A percentile compares a stretch with the other conserved stretches of the same genome.
These are phyloP conservation scores for Perca schrenkii DNA, from an alignment of 2,113 vertebrate species.

Conservation along the genomic window DNA sequence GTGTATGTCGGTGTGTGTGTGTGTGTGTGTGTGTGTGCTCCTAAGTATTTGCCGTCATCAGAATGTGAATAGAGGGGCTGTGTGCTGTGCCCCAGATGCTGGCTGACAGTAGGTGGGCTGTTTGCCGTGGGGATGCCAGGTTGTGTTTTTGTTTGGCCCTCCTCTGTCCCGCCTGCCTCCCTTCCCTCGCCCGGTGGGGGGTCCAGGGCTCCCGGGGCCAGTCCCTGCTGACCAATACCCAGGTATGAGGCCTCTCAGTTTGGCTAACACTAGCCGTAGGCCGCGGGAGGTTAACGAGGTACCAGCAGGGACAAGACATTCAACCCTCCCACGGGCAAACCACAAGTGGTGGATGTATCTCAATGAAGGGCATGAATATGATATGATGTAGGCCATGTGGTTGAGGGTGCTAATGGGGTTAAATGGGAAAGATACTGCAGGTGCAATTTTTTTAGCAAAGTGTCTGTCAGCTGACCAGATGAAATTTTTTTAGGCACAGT, in stretches of 20 bases:
- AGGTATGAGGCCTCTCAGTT: conserved; percentile 76
- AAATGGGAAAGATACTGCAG: conserved; percentile 11
- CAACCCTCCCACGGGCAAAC: conserved; percentile 65
- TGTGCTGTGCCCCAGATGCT: conserved; percentile 79
- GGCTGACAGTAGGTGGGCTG: conserved; percentile 78
- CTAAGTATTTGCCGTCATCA: conserved; percentile 65
- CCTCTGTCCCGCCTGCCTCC: conserved; percentile 76
- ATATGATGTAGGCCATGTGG: conserved; percentile 18
- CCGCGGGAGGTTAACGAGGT: conserved; percentile 81
- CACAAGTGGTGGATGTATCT: conserved; percentile 67
- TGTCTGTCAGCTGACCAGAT: background rate
- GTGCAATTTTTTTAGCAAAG: background rate
- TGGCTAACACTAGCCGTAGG: conserved; percentile 73
- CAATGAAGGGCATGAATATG: conserved; percentile 54
- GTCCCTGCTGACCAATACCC: conserved; percentile 77
- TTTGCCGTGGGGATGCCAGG: conserved; percentile 82
- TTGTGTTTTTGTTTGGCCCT: conserved; percentile 84
- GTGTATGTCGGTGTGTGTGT: conserved; percentile 37
- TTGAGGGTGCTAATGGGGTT: background rate
- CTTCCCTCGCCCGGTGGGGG: conserved; percentile 67
- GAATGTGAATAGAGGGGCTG: conserved; percentile 75
- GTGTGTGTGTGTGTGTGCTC: conserved; percentile 47
- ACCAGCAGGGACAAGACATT: conserved; percentile 80
- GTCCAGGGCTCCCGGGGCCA: conserved; percentile 68
- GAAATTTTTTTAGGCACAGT: background rate